Percentiles rank a stretch among this genome's conserved stretches.
These are phyloP conservation scores for Ivindomyrus marchei DNA, from an alignment of 2,113 vertebrate genomes.

Conservation along the genomic window DNA sequence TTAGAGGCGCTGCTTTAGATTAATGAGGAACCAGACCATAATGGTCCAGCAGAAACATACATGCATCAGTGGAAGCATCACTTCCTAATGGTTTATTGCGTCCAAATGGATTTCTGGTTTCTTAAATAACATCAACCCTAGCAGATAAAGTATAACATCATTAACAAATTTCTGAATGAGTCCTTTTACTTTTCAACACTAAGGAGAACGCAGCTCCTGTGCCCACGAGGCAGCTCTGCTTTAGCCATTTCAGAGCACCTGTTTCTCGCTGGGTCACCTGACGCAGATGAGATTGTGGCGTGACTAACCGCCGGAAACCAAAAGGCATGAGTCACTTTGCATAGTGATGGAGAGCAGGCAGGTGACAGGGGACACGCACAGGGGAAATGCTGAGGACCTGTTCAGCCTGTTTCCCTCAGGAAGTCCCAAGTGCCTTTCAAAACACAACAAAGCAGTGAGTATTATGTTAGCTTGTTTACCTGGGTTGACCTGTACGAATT, in stretches of 20 bases:
- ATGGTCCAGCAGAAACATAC: background rate
- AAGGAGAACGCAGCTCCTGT: background rate
- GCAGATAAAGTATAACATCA: background rate
- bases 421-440: background rate
- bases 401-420: background rate
- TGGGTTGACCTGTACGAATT: background rate
- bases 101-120: background rate
- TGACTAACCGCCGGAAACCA: background rate
- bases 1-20: background rate
- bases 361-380: background rate
- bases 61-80: background rate
- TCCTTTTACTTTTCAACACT: background rate
- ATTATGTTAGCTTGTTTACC: background rate
- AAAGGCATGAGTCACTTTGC: background rate
- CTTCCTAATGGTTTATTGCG: background rate
- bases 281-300: background rate
- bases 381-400: background rate
- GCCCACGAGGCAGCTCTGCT: background rate
- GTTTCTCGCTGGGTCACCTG: background rate
- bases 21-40: background rate
- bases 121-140: background rate
- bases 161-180: background rate
- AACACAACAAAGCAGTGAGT: background rate
- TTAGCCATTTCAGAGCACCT: background rate
- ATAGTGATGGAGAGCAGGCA: background rate